These are phyloP conservation scores for Coremacera marginata DNA, from an alignment of 2,888 invertebrate genomes.

Conservation along the genomic window DNA sequence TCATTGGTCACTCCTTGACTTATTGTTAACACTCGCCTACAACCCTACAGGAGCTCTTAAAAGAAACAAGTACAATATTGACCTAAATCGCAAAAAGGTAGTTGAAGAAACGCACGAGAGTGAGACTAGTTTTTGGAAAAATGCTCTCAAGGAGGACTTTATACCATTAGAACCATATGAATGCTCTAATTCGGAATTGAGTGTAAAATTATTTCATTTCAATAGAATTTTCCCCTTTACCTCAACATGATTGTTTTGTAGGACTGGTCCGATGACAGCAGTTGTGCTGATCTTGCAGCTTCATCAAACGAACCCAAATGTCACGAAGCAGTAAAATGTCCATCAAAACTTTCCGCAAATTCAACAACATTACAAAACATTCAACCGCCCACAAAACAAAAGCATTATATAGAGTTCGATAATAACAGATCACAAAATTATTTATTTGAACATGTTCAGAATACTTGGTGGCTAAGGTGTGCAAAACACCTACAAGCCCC, in stretches of 20 bases:
- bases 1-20: slow-evolving; percentile 70
- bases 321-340: not conserved
- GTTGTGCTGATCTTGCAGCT: not conserved
- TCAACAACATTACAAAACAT: slow-evolving; percentile 36
- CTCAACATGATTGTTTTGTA: slow-evolving; percentile 39
- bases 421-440: slow-evolving; percentile 58
- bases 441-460: slow-evolving; percentile 66
- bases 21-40: slow-evolving; percentile 68
- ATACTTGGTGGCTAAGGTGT: slow-evolving; percentile 67
- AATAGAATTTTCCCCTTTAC: not conserved
- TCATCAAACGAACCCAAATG: not conserved
- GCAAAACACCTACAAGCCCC: slow-evolving; percentile 55
- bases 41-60: slow-evolving; percentile 63
- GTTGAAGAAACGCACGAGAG: slow-evolving; percentile 31
- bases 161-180: slow-evolving; percentile 42
- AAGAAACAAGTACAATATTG: slow-evolving; percentile 54
- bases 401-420: slow-evolving; percentile 52
- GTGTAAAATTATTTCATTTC: slow-evolving; percentile 53
- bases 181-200: slow-evolving; percentile 57
- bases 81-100: slow-evolving; percentile 43
- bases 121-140: slow-evolving; percentile 47
- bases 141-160: slow-evolving; percentile 55
- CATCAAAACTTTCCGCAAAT: not conserved
- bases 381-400: slow-evolving; percentile 53
- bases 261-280: slow-evolving; percentile 64